phyloP scores from a whole-genome alignment of 2,888 invertebrate species.

The Spisula solida region DNA sequence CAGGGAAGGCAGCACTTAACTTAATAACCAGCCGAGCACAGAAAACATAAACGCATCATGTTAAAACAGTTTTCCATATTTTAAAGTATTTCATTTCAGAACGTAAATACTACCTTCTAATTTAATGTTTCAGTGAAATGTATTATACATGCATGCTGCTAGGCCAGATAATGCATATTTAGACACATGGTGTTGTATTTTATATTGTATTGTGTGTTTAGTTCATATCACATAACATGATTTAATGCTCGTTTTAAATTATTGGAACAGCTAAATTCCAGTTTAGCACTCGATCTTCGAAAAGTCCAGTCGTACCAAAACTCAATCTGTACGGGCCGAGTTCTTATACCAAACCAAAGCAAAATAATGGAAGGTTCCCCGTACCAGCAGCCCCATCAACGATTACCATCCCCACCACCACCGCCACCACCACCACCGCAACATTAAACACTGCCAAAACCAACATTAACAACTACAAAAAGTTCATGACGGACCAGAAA shows the following conservation, averaged over 20 bases:
- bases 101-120: too few species aligned
- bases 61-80: too few species aligned
- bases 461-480: not conserved
- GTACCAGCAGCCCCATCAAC: not conserved
- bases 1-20: too few species aligned
- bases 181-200: too few species aligned
- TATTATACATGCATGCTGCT: too few species aligned
- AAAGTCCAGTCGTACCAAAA: constrained; percentile 30
- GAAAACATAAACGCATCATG: too few species aligned
- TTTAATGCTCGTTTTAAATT: not conserved
- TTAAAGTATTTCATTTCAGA: too few species aligned
- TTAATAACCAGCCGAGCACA: too few species aligned
- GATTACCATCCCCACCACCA: not conserved
- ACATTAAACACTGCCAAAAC: not conserved
- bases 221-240: not conserved
- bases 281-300: not conserved
- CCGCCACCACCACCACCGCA: not conserved
- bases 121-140: too few species aligned
- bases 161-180: too few species aligned
- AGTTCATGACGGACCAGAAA: not conserved
- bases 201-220: too few species aligned
- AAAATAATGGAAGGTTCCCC: not conserved
- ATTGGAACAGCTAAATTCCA: not conserved
- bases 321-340: constrained; percentile 41
- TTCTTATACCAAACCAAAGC: constrained; percentile 16